These are phyloP conservation scores for Prosopocoilus inquinatus DNA, from an alignment of 2,888 invertebrate genomes.

Conservation along the genomic window DNA sequence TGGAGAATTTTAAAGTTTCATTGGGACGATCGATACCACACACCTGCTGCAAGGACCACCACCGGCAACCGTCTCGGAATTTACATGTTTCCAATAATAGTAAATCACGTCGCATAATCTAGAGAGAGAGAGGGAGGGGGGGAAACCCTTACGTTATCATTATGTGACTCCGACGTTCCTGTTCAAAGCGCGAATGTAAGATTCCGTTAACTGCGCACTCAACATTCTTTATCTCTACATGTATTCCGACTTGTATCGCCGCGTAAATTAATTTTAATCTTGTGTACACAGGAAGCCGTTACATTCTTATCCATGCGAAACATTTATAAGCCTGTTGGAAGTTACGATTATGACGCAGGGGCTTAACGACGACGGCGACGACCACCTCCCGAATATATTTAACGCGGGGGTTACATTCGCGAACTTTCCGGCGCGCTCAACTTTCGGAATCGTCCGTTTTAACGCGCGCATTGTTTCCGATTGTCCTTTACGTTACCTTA, in stretches of 20 bases:
- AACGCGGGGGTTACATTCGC: no score
- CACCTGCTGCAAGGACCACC: constrained; percentile 33
- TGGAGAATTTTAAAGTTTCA: neutral
- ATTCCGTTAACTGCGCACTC: neutral
- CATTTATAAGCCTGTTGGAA: no score
- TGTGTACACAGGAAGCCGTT: neutral
- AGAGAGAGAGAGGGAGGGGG: no score
- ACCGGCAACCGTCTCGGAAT: constrained; percentile 32
- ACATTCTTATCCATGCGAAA: neutral
- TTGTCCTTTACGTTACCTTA: no score
- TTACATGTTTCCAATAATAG: constrained; percentile 39
- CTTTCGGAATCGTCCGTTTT: no score
- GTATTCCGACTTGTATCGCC: neutral
- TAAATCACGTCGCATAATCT: constrained; percentile 34
- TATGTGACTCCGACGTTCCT: constrained; percentile 20
- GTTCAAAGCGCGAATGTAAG: constrained; percentile 2
- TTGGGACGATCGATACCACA: constrained; percentile 24
- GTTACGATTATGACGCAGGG: no score
- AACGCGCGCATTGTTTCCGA: no score
- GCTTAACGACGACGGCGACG: no score
- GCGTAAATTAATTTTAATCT: neutral
- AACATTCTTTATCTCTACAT: neutral
- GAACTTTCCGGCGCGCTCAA: no score
- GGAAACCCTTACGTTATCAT: constrained; percentile 35
- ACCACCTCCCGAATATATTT: no score